Conservation (phyloP, 2,888 invertebrate species). For the Aphodius granarius region DNA sequence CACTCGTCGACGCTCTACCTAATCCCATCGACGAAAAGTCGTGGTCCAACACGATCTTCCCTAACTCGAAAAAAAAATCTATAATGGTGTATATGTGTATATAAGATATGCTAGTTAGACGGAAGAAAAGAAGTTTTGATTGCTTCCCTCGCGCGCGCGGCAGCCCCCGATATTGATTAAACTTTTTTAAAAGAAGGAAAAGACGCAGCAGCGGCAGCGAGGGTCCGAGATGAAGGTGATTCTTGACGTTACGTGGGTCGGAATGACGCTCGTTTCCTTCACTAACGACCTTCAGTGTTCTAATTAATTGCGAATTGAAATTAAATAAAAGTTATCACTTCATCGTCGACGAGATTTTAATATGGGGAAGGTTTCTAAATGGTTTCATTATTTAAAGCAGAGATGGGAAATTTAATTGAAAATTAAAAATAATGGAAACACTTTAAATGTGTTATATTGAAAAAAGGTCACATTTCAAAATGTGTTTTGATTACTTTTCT, state of each 20-base stretch:
- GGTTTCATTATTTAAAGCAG: background rate
- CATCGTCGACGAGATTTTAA: background rate
- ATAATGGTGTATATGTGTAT: constrained; percentile 56
- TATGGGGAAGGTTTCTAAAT: background rate
- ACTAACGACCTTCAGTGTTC: constrained; percentile 6
- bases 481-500: too few relatives aligned
- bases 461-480: too few relatives aligned
- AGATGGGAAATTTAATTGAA: background rate
- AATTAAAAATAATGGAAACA: background rate
- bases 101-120: constrained; percentile 56
- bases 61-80: constrained; percentile 55
- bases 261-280: background rate
- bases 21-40: constrained; percentile 37
- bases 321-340: constrained; percentile 3
- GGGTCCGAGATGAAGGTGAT: background rate
- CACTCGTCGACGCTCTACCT: constrained; percentile 20
- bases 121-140: constrained; percentile 54
- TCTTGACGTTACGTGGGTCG: background rate
- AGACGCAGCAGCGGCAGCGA: background rate
- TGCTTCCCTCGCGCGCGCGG: constrained; percentile 43
- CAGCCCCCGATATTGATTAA: constrained; percentile 33
- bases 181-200: constrained; percentile 4
- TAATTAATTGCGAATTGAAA: constrained; percentile 13
- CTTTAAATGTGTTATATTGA: too few relatives aligned
- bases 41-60: constrained; percentile 50